Conservation (phyloP, 2,888 invertebrate genomes). For the Rhimphoctona megacephalus region DNA sequence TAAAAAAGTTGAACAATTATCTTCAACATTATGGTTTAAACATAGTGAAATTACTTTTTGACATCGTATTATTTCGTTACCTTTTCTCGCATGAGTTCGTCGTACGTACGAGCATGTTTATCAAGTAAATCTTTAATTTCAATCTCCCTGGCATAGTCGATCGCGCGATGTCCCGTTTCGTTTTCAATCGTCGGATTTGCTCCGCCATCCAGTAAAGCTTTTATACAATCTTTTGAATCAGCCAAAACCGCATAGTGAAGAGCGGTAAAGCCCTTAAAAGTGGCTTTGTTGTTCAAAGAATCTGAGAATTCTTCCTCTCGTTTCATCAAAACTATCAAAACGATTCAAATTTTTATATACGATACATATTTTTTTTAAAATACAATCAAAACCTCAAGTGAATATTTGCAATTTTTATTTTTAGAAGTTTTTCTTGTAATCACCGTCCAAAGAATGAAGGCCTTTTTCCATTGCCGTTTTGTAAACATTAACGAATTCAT, state of each 20-base stretch:
- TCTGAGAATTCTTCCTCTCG: constrained; percentile 94
- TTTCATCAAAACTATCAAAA: constrained; percentile 86
- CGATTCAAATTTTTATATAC: background rate
- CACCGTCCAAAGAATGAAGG: constrained; percentile 91
- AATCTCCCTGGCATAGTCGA: constrained; percentile 90
- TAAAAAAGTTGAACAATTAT: too few relatives aligned
- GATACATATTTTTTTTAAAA: background rate
- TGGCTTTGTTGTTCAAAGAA: constrained; percentile 89
- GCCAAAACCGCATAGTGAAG: constrained; percentile 95
- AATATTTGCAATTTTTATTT: background rate
- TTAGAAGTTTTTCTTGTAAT: constrained; percentile 9
- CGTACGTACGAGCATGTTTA: constrained; percentile 85
- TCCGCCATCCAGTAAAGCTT: constrained; percentile 90
- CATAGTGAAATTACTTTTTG: too few relatives aligned
- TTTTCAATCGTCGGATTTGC: constrained; percentile 91
- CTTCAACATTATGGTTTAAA: too few relatives aligned
- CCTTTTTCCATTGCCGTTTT: constrained; percentile 89
- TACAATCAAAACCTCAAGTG: background rate
- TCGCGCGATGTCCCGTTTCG: constrained; percentile 91
- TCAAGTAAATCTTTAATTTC: constrained; percentile 88
- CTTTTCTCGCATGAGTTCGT: constrained; percentile 80
- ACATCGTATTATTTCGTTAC: constrained; percentile 66
- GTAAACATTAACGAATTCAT: constrained; percentile 91
- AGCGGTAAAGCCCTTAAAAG: constrained; percentile 94
- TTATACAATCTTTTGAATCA: constrained; percentile 88